Base-by-base conservation (phyloP, 2,113 vertebrate genomes). In the Guaruba guarouba region DNA sequence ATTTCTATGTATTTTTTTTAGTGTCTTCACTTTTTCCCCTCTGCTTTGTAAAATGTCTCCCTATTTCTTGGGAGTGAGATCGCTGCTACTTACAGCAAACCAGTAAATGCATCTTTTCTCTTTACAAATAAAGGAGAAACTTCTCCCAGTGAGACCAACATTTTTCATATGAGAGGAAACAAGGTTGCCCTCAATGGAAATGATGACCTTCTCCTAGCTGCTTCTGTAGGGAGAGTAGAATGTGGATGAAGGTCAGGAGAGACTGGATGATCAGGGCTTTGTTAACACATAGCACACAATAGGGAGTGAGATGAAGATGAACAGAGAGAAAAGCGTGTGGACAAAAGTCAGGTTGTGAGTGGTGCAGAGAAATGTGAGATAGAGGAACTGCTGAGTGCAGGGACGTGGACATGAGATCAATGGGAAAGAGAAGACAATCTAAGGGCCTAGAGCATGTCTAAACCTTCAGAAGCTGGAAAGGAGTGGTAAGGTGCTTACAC, bases 231-330 rank as follows among this genome's bases (percentile, higher is more conserved):
- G 18, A 71, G 20, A 39, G 8, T 81, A 71, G 76, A 27, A 41
- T 13, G 17, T 57, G 48, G 69, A 35, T 31, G n/a, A 83, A 44
- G 13, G 35, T 61, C 35, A 69, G 25, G 35, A 73, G 10, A 86
- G 24, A 35, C 41, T 39, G 33, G 17, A 39, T 75, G 7, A 4
- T 83, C 23, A 31, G 11, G 57, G 16, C 25, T 77, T 3, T n/a
- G 17, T 61, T 91, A 80, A 79, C 22, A n/a, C 9, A 5, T 7
- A 43, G 35, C 19, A 76, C 20, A 86, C 61, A 12, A 9, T 10
- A 57, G 19, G 9, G 10, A 51, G 7, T 0, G 0, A 61, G 28
- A 27, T 3, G 17, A 31, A 33, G 10, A 13, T 31, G 35, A 83
- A 51, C 7, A 86, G 62, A 76, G 64, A 54, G 17, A 44, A 24